Percentiles rank a stretch among this genome's conserved stretches.
Evolutionary conservation across 2,888 invertebrate species (phyloP).

Genomic region (Lithophane socia): DNA sequence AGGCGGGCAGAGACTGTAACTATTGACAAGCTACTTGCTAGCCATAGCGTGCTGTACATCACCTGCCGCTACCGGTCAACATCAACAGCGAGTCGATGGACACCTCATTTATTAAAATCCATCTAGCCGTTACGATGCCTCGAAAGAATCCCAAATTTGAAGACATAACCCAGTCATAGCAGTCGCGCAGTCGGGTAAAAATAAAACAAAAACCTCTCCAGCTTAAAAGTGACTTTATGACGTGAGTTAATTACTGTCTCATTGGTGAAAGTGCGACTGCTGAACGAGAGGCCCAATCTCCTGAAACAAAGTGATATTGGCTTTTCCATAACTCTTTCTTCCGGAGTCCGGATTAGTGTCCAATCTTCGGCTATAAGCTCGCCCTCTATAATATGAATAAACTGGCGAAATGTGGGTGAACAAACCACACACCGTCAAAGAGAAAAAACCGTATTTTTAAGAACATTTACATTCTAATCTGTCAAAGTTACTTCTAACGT

Average conservation of each 20-base stretch:
- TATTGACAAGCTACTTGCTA: not conserved
- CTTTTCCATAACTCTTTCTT: not conserved
- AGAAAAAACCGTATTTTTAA: not conserved
- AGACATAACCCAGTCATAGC: not conserved
- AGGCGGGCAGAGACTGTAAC: slow-evolving; percentile 85
- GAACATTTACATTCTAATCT: not conserved
- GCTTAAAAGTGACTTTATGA: not conserved
- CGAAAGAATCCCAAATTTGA: no score
- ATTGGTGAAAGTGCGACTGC: not conserved
- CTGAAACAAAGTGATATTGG: not conserved
- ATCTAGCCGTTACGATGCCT: no score
- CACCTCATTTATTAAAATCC: not conserved
- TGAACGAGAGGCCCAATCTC: not conserved
- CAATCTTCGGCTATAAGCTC: not conserved
- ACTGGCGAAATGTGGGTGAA: not conserved
- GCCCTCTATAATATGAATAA: not conserved
- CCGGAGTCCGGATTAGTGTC: not conserved
- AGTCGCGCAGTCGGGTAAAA: not conserved
- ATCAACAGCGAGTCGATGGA: no score
- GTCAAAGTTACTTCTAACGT: not conserved
- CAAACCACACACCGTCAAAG: not conserved
- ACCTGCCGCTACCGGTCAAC: no score
- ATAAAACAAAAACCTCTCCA: not conserved
- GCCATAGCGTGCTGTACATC: no score
- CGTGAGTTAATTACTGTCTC: not conserved